Evolutionary conservation across 1,140 invertebrate genomes (phyloP).

Genomic region (Drosophila eugracilis): DNA sequence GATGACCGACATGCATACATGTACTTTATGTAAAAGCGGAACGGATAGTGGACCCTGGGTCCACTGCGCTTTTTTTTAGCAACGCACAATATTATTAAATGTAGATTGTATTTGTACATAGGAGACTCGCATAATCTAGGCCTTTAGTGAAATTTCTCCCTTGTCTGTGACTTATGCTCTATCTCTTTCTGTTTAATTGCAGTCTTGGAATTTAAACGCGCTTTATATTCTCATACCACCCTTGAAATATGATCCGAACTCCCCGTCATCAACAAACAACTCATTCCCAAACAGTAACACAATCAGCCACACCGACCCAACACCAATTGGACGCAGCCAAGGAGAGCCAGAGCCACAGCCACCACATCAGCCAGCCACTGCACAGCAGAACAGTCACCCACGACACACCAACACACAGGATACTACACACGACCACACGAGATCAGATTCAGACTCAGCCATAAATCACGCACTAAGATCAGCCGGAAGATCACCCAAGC

Average conservation of each 20-base stretch:
- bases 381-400: background rate
- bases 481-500: slow-evolving; percentile 10
- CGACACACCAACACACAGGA: background rate
- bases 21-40: background rate
- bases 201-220: slow-evolving; percentile 77
- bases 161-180: slow-evolving; percentile 13
- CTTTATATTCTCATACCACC: slow-evolving; percentile 29
- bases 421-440: slow-evolving; percentile 4
- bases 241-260: slow-evolving; percentile 31
- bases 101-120: slow-evolving; percentile 4
- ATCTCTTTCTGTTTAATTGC: slow-evolving; percentile 66
- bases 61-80: slow-evolving; percentile 10
- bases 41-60: background rate
- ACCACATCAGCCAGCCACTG: slow-evolving; percentile 14
- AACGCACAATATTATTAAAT: slow-evolving; percentile 25
- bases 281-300: slow-evolving; percentile 21
- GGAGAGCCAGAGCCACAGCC: slow-evolving; percentile 29
- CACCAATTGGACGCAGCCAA: slow-evolving; percentile 36
- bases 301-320: slow-evolving; percentile 12
- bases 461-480: slow-evolving; percentile 21
- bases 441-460: slow-evolving; percentile 8
- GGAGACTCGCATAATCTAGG: background rate
- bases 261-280: slow-evolving; percentile 32
- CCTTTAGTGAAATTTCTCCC: slow-evolving; percentile 1
- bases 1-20: background rate